Conservation (phyloP, 2,888 invertebrate species). For the Cheilosia variabilis region DNA sequence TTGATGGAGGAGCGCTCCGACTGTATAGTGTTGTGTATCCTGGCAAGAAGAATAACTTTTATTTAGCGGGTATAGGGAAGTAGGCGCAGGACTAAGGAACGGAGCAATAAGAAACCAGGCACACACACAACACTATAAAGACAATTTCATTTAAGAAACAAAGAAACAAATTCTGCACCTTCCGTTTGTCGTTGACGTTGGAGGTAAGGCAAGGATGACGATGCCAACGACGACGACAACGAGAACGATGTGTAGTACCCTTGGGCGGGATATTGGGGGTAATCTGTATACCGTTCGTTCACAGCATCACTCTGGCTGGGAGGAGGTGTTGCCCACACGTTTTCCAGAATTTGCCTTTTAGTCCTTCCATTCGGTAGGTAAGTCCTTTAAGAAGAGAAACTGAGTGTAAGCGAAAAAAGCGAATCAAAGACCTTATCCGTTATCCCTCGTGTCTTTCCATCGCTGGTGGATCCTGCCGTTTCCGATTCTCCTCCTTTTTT, state of each 20-base stretch:
- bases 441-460: conserved; percentile 4
- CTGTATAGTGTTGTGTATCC: conserved; percentile 19
- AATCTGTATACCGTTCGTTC: conserved; percentile 29
- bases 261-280: conserved; percentile 39
- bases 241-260: conserved; percentile 35
- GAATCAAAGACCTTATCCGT: conserved; percentile 7
- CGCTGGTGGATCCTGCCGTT: conserved; percentile 16
- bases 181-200: conserved; percentile 49
- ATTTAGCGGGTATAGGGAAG: conserved; percentile 51
- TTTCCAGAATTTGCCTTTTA: conserved; percentile 26
- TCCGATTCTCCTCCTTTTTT: conserved; percentile 18
- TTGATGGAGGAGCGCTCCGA: conserved; percentile 39
- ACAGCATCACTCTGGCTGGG: conserved; percentile 5
- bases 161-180: conserved; percentile 55
- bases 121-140: conserved; percentile 18
- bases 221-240: conserved; percentile 26
- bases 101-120: not conserved
- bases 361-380: not conserved
- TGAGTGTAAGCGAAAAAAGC: not conserved
- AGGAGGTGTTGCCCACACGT: conserved; percentile 11
- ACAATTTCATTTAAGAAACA: conserved; percentile 62
- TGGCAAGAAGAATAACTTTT: conserved; percentile 59
- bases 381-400: not conserved
- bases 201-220: not conserved
- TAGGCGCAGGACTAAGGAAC: conserved; percentile 32